Conservation (phyloP, 2,888 invertebrate genomes). For the Lasioglossum malachurum region DNA sequence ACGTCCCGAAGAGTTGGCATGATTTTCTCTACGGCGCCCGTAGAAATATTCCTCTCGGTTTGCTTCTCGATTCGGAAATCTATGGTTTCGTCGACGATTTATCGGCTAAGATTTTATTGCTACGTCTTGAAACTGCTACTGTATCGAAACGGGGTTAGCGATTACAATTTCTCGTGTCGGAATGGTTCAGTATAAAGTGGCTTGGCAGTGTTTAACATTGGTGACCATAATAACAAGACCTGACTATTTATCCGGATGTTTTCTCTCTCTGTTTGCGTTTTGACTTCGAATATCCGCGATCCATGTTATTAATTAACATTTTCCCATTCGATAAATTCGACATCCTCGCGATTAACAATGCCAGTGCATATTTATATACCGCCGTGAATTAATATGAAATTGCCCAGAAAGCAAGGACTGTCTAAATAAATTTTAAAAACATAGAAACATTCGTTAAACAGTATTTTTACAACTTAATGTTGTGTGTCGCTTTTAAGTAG, state of each 20-base stretch:
- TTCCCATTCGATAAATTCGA: neutral
- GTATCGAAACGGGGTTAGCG: slow-evolving; percentile 49
- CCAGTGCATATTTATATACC: neutral
- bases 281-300: slow-evolving; percentile 32
- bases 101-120: slow-evolving; percentile 44
- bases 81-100: slow-evolving; percentile 16
- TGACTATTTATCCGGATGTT: slow-evolving; percentile 46
- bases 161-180: slow-evolving; percentile 29
- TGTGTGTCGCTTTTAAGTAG: neutral
- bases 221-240: slow-evolving; percentile 40
- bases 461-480: neutral
- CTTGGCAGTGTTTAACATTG: slow-evolving; percentile 68
- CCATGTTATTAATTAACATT: neutral
- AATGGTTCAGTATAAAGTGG: slow-evolving; percentile 47
- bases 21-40: slow-evolving; percentile 40
- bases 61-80: slow-evolving; percentile 20
- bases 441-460: neutral
- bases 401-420: neutral
- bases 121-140: slow-evolving; percentile 38
- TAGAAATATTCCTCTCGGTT: slow-evolving; percentile 35
- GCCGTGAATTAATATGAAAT: neutral
- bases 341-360: neutral
- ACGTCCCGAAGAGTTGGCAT: slow-evolving; percentile 22
- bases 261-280: neutral
- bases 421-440: neutral